Conservation (phyloP, 2,888 invertebrate species). For the Melipona bicolor region DNA sequence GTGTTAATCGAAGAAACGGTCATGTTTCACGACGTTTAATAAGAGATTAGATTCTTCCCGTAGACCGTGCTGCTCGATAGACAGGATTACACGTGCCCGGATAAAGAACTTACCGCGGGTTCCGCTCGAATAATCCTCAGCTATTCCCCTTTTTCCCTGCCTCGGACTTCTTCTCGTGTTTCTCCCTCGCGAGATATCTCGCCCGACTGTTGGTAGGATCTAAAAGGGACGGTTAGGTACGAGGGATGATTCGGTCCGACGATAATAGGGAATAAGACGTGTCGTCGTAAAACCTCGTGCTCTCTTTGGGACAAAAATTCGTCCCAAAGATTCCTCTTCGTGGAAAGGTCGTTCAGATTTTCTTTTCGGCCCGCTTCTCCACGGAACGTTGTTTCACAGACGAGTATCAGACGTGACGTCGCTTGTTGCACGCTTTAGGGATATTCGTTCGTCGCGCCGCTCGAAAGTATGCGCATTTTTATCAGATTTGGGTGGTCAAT, state of each 20-base stretch:
- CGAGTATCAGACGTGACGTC: no score
- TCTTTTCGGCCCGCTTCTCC: no score
- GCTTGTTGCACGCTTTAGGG: no score
- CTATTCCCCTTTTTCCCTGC: slow-evolving; percentile 20
- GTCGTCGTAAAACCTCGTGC: slow-evolving; percentile 22
- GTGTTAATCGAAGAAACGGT: slow-evolving; percentile 30
- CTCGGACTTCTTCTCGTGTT: slow-evolving; percentile 23
- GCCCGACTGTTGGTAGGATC: slow-evolving; percentile 44
- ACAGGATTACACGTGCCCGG: slow-evolving; percentile 30
- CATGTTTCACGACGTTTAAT: slow-evolving; percentile 27
- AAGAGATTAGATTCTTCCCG: slow-evolving; percentile 42
- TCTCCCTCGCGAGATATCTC: slow-evolving; percentile 9
- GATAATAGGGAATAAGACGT: slow-evolving; percentile 37
- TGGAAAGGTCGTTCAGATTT: neutral
- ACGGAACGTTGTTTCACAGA: no score
- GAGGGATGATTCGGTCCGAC: slow-evolving; percentile 44
- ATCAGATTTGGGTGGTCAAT: no score
- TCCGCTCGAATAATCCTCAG: slow-evolving; percentile 54
- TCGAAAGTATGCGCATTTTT: no score
- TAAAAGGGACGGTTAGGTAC: slow-evolving; percentile 43
- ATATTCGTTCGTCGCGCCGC: no score
- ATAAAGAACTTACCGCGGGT: slow-evolving; percentile 36
- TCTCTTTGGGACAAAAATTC: slow-evolving; percentile 23
- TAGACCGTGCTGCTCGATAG: neutral
- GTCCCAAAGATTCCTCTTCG: neutral